A percentile compares a stretch with the other conserved stretches of the same genome.
Conservation (phyloP, 2,888 invertebrate species). For the Gastracanthus pulcherrimus region DNA sequence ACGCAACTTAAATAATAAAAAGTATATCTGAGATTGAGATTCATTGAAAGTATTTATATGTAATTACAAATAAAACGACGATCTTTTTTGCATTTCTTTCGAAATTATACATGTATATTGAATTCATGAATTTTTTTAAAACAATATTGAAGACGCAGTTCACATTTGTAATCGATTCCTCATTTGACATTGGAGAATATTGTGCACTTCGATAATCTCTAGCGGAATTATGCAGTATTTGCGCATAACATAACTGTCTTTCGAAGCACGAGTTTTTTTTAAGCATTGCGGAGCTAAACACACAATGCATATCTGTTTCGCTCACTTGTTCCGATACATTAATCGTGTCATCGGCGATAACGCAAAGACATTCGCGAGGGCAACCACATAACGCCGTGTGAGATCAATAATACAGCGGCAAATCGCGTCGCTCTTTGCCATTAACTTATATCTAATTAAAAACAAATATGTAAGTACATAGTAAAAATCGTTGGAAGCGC, state of each 20-base stretch:
- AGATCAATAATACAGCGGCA: constrained; percentile 66
- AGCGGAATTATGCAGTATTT: constrained; percentile 34
- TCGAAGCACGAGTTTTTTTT: constrained; percentile 21
- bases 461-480: constrained; percentile 68
- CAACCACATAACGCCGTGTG: constrained; percentile 57
- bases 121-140: constrained; percentile 4
- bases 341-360: not conserved
- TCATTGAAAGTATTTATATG: constrained; percentile 4
- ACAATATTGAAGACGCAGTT: constrained; percentile 35
- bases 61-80: constrained; percentile 12
- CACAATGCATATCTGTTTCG: constrained; percentile 1
- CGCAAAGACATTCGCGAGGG: constrained; percentile 44
- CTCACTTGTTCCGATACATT: constrained; percentile 19
- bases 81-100: constrained; percentile 9
- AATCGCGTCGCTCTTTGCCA: constrained; percentile 58
- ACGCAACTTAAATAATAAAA: not conserved
- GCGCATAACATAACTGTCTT: constrained; percentile 3
- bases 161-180: constrained; percentile 40
- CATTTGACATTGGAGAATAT: constrained; percentile 25
- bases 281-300: constrained; percentile 35
- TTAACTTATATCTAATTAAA: constrained; percentile 67
- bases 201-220: constrained; percentile 32
- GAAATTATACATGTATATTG: constrained; percentile 22
- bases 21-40: constrained; percentile 13
- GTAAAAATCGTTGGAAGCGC: constrained; percentile 65